Evolutionary conservation across 1,140 invertebrate species (phyloP), one percentile per base, ranked within the genome.

Genomic region (Melanaphis sacchari): DNA sequence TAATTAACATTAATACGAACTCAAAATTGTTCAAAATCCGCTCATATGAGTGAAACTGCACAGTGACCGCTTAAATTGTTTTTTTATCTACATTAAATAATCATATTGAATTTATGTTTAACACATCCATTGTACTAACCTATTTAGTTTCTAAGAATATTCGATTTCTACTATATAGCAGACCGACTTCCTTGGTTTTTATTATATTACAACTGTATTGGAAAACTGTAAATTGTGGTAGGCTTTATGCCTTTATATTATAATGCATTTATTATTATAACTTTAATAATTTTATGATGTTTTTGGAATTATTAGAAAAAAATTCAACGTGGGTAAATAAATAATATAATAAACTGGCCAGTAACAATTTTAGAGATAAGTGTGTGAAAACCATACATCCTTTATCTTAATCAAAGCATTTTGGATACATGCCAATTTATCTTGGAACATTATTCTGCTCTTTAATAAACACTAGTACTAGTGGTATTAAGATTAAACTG

Each of bases 401-500:
- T 24, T 18, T 31, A 66, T 26, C 36, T 15, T 41, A 90, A 90
- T 90, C 52, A 90, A 90, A 90, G 54, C 40, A 66, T 66, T 54
- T 66, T 90, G 52, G 89, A n/a, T n/a, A 8, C 9, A 15, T 8
- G 52, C 89, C 89, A 90, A n/a, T 90, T 66, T 66, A 66, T 90
- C 26, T 90, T 9, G 89, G 89, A 41, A 41, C 38, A 66, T 90
- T 66, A 90, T 90, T 90, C 4, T 41, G 15, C 26, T 15, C 6
- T 66, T 90, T 90, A 66, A 90, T 90, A 66, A 90, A 90, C 46
- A 89, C 49, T 54, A 24, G 36, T 89, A 89, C 87, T 11, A 1
- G 88, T 24, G n/a, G 46, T 52, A n/a, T 52, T 89, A 52, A 52
- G 87, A 89, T 89, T 89, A 89, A 52, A 89, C 52, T n/a, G 46